Evolutionary conservation across 2,888 invertebrate species (phyloP), one percentile per base, ranked within the genome.

Genomic region (Caenorhabditis sp.): DNA sequence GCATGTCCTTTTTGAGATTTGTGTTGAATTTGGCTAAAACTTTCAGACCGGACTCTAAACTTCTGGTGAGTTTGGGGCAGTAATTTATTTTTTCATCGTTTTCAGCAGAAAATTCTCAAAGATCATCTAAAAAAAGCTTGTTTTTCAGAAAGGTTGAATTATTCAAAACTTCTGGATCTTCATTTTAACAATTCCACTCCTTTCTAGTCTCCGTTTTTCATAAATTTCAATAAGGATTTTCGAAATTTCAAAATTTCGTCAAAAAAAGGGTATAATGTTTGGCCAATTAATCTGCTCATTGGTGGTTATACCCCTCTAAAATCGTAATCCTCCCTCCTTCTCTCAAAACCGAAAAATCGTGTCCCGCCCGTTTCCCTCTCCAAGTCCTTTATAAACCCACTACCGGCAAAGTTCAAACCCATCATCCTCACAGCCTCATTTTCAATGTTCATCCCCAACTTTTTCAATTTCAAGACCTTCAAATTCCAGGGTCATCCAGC

Each of bases 201-300:
- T 10, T 12, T 38, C 38, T 38, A 12, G 12, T 38, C 38, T 38
- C 12, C 38, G 6, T 12, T 12, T 38, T 2, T 38, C 38, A 31
- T 6, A 31, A 12, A 10, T 38, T 41, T 61, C 38, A 26, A 22
- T 22, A 1, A 38, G n/a, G 2, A 19, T 38, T 38, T 61, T 38
- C 26, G 19, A 38, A 38, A 31, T 28, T 28, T 56, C 6, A 14
- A n/a, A n/a, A 1, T 44, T 19, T 19, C 51, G 1, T n/a, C n/a
- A n/a, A n/a, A 19, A n/a, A 58, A 58, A 28, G 12, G n/a, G 24
- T 14, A 41, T 41, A 38, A 16, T 64, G 44, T 66, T 66, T 66
- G 66, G 35, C 66, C 66, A 51, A 66, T 66, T 66, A 66, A 66
- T 66, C 66, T 66, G 66, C 49, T 66, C 66, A 51, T 51, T 66